These are phyloP conservation scores for Eurystomus gularis DNA, from an alignment of 2,113 vertebrate genomes.

Conservation along the genomic window DNA sequence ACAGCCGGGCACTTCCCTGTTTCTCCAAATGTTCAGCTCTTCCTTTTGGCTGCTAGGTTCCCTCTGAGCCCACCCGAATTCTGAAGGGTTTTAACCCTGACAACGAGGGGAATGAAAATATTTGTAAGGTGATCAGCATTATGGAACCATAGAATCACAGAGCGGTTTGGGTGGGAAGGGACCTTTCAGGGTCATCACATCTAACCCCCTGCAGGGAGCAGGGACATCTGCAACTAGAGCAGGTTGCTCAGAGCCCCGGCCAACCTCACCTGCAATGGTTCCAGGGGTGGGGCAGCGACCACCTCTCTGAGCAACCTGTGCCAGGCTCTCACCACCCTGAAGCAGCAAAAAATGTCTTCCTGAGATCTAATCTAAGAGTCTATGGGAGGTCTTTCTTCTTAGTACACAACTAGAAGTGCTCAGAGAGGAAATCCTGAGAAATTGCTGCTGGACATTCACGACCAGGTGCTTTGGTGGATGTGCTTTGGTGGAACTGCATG, in stretches of 20 bases:
- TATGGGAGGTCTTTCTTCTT: neutral
- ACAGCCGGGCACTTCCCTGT: fast-evolving
- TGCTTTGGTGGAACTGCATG: neutral
- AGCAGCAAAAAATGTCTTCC: too few relatives aligned
- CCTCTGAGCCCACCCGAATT: neutral
- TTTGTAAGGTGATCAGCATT: too few relatives aligned
- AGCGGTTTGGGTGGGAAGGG: neutral
- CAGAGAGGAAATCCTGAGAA: neutral
- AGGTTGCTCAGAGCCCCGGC: neutral
- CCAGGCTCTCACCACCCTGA: too few relatives aligned
- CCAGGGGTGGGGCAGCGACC: too few relatives aligned
- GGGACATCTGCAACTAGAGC: neutral
- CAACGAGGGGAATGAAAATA: neutral
- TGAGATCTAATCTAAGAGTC: too few relatives aligned
- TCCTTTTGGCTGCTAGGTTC: neutral
- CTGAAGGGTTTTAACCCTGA: neutral
- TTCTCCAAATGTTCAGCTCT: neutral
- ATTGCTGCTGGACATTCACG: fast-evolving
- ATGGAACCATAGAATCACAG: neutral
- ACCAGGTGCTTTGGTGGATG: neutral
- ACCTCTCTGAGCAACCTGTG: too few relatives aligned
- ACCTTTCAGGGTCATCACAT: neutral
- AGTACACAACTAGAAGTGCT: neutral
- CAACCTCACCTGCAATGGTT: too few relatives aligned
- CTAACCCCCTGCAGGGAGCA: too few relatives aligned